These are phyloP conservation scores for Zaprionus taronus DNA, from an alignment of 1,140 invertebrate species.

Conservation along the genomic window DNA sequence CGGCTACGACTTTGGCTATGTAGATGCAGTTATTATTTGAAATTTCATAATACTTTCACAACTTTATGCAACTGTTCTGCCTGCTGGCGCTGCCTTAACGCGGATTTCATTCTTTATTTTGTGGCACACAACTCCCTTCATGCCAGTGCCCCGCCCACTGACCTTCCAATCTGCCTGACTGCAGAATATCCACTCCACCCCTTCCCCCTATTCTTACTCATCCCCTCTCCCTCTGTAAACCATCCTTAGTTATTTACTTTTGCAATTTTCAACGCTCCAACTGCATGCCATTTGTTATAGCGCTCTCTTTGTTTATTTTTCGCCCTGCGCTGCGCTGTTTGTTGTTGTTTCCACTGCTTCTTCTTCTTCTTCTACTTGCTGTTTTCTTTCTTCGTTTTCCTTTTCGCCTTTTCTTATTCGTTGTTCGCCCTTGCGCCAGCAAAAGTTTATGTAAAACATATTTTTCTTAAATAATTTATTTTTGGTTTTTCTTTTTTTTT, in stretches of 20 bases:
- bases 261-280: slow-evolving; percentile 80
- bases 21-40: slow-evolving; percentile 80
- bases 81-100: slow-evolving; percentile 63
- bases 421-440: slow-evolving; percentile 20
- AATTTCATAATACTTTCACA: slow-evolving; percentile 83
- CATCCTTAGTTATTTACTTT: slow-evolving; percentile 70
- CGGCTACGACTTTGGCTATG: slow-evolving; percentile 38
- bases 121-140: slow-evolving; percentile 7
- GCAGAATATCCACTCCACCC: not conserved
- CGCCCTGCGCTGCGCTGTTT: slow-evolving; percentile 2
- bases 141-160: not conserved
- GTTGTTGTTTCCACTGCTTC: slow-evolving; percentile 18
- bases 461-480: slow-evolving; percentile 83
- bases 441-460: slow-evolving; percentile 82
- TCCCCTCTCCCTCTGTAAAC: not conserved
- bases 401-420: slow-evolving; percentile 19
- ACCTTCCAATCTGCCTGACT: not conserved
- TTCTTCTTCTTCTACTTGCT: not conserved
- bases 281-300: slow-evolving; percentile 80
- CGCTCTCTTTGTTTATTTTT: slow-evolving; percentile 48
- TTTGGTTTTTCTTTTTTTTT: slow-evolving; percentile 56
- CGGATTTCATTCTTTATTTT: slow-evolving; percentile 74
- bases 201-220: not conserved
- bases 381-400: not conserved
- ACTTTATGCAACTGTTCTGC: slow-evolving; percentile 78